phyloP scores from a whole-genome alignment of 2,113 vertebrate species.

The Myotis yumanensis region DNA sequence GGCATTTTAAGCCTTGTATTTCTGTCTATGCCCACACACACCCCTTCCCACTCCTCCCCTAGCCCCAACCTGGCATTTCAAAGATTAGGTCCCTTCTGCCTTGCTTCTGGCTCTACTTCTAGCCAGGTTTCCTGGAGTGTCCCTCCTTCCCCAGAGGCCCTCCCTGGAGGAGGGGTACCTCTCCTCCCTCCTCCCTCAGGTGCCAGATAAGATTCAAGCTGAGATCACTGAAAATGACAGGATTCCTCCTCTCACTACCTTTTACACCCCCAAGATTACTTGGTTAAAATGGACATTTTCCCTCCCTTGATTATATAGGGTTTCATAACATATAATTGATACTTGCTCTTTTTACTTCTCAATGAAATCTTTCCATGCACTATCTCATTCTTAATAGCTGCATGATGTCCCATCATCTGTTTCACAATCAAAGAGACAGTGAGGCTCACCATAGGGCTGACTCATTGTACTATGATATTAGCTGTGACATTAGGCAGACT shows the following conservation, averaged over 20 bases:
- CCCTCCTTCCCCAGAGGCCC: neutral
- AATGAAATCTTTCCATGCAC: neutral
- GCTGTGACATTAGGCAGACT: neutral
- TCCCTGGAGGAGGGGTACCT: too few species aligned
- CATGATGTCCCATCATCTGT: neutral
- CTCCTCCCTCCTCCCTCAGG: neutral
- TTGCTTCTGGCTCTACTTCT: neutral
- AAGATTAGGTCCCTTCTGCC: neutral
- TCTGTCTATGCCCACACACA: neutral
- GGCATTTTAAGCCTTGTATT: neutral
- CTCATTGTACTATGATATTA: neutral
- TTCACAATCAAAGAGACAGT: neutral
- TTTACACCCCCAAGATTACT: neutral
- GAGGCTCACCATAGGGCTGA: neutral
- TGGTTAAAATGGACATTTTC: neutral
- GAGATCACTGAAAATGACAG: neutral
- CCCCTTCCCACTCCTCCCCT: neutral
- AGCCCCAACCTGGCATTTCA: neutral
- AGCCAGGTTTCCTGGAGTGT: neutral
- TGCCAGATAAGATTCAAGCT: neutral
- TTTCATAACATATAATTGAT: neutral
- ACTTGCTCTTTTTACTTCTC: neutral
- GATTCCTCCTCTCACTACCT: neutral
- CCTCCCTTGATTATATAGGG: neutral
- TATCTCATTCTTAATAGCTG: neutral